These are phyloP conservation scores for Cuniculus paca DNA, from an alignment of 2,797 vertebrate genomes.

Conservation along the genomic window DNA sequence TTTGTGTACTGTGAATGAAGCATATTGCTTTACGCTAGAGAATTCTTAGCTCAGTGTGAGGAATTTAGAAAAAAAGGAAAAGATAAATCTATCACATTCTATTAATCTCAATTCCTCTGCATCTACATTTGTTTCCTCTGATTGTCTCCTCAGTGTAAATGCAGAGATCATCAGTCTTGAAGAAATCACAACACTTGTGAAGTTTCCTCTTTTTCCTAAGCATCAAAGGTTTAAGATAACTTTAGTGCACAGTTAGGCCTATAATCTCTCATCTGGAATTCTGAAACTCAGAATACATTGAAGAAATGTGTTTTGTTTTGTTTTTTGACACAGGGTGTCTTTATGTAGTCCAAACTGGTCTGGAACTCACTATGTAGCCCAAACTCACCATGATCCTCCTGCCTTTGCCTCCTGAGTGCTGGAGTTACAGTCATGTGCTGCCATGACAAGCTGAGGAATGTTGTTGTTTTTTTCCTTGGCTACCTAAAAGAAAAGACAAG, in stretches of 20 bases:
- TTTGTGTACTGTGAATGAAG: no score
- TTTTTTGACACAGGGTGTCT: neutral
- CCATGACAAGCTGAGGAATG: neutral
- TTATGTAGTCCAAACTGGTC: neutral
- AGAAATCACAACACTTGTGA: neutral
- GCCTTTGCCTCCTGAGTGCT: neutral
- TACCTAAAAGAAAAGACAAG: neutral
- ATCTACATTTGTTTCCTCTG: neutral
- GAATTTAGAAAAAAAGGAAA: neutral
- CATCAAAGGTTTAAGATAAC: neutral
- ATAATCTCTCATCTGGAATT: neutral
- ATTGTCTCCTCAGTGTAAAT: neutral
- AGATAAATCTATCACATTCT: neutral
- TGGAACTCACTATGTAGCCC: neutral
- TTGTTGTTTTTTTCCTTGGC: no score
- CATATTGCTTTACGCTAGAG: neutral
- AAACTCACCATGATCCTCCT: neutral
- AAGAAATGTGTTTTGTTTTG: neutral
- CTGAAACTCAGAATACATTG: neutral
- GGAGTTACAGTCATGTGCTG: neutral
- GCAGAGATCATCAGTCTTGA: neutral
- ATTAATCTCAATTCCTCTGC: neutral
- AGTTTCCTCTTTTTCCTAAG: neutral
- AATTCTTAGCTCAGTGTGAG: neutral
- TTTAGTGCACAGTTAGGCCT: neutral